phyloP scores from a whole-genome alignment of 2,113 vertebrate species.

The Argyrosomus japonicus region DNA sequence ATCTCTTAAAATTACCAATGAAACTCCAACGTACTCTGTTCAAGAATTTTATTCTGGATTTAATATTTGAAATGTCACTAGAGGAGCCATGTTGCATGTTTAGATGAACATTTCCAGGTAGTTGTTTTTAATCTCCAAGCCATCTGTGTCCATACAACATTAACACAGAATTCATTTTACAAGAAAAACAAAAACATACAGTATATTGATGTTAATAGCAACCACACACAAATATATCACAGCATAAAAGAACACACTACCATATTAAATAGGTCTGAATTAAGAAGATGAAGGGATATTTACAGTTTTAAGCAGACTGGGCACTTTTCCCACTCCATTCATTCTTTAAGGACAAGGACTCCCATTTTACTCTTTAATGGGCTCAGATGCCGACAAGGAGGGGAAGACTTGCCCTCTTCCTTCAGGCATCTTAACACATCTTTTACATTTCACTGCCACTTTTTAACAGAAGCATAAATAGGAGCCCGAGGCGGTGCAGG shows the following conservation, averaged over 20 bases:
- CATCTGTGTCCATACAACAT: not conserved
- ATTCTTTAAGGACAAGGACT: slow-evolving; percentile 20
- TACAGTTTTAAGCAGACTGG: slow-evolving; percentile 12
- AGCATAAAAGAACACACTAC: not conserved
- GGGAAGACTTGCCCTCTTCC: slow-evolving; percentile 44
- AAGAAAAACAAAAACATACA: not conserved
- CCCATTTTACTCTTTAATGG: slow-evolving; percentile 39
- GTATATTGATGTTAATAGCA: not conserved
- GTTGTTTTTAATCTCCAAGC: not conserved
- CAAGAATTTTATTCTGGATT: not conserved
- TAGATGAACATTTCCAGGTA: not conserved
- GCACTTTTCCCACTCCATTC: slow-evolving; percentile 19
- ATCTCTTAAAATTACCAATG: not conserved
- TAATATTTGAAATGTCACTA: not conserved
- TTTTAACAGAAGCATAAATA: slow-evolving; percentile 68
- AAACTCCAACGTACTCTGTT: too few species aligned
- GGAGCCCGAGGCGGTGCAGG: slow-evolving; percentile 59
- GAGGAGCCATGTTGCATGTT: not conserved
- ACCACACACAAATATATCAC: not conserved
- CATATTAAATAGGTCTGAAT: not conserved
- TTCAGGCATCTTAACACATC: slow-evolving; percentile 63
- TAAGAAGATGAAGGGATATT: slow-evolving; percentile 11
- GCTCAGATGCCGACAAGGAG: slow-evolving; percentile 24
- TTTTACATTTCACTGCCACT: slow-evolving; percentile 56
- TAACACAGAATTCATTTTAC: not conserved